Evolutionary conservation across 2,797 vertebrate genomes (phyloP).

Genomic region (Intellagama lesueurii): DNA sequence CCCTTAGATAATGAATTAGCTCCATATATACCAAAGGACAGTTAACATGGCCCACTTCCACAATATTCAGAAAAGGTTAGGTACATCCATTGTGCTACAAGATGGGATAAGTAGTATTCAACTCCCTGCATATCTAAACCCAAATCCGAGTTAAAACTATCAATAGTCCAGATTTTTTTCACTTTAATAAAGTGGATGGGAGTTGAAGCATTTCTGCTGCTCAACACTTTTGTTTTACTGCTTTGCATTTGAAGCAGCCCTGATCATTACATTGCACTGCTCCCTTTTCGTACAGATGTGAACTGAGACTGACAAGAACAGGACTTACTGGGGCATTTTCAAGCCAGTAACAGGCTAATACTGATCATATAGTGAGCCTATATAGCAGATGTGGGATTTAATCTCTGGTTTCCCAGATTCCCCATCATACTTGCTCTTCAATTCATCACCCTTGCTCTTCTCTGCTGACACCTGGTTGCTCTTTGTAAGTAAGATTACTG

Average conservation of each 20-base stretch:
- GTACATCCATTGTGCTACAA: no score
- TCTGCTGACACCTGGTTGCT: background rate
- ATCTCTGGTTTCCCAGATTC: background rate
- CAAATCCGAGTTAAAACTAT: no score
- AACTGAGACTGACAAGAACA: background rate
- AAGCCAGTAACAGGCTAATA: no score
- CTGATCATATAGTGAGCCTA: background rate
- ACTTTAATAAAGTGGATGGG: no score
- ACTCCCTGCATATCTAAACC: background rate
- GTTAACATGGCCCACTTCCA: no score
- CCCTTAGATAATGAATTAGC: no score
- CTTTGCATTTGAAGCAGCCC: background rate
- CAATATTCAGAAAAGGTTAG: no score
- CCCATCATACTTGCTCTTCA: background rate
- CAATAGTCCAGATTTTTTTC: no score
- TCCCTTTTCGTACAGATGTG: background rate
- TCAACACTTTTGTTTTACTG: background rate
- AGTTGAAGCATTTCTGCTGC: no score
- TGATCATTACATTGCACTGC: background rate
- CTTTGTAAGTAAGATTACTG: background rate
- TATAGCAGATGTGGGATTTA: background rate
- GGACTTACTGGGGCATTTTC: background rate
- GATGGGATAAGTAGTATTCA: background rate
- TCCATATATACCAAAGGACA: no score
- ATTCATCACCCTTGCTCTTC: background rate